A percentile compares a stretch with the other conserved stretches of the same genome.
Conservation (phyloP, 2,888 invertebrate species). For the Orthosia gothica region DNA sequence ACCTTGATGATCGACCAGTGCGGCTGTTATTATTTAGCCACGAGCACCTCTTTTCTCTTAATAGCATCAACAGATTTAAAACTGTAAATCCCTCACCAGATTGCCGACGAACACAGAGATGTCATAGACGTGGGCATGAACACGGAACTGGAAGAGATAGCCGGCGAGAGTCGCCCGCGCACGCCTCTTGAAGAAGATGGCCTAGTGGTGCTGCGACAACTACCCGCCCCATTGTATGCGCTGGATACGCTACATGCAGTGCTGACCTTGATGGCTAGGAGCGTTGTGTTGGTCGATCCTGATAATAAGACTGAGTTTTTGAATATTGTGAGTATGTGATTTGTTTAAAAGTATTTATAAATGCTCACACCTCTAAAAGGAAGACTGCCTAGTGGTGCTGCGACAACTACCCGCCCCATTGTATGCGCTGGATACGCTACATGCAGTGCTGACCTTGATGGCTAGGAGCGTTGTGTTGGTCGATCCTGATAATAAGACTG, state of each 20-base stretch:
- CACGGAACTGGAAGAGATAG: constrained; percentile 80
- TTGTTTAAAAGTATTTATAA: neutral
- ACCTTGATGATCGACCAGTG: too few species aligned
- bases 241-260: constrained; percentile 82
- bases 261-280: constrained; percentile 81
- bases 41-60: too few species aligned
- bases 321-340: constrained; percentile 76
- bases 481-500: neutral
- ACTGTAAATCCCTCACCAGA: constrained; percentile 65
- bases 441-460: constrained; percentile 81
- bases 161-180: constrained; percentile 65
- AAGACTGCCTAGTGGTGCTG: constrained; percentile 79
- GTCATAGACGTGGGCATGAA: constrained; percentile 75
- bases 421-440: constrained; percentile 83
- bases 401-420: constrained; percentile 85
- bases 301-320: constrained; percentile 73
- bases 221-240: constrained; percentile 86
- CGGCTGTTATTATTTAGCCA: too few species aligned
- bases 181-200: constrained; percentile 74
- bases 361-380: constrained; percentile 50
- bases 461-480: constrained; percentile 75
- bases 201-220: constrained; percentile 80
- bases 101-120: constrained; percentile 76
- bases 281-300: constrained; percentile 73
- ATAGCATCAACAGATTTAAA: neutral